Base-by-base conservation (phyloP, 2,797 vertebrate genomes). In the Phrynocephalus vlangalii region DNA sequence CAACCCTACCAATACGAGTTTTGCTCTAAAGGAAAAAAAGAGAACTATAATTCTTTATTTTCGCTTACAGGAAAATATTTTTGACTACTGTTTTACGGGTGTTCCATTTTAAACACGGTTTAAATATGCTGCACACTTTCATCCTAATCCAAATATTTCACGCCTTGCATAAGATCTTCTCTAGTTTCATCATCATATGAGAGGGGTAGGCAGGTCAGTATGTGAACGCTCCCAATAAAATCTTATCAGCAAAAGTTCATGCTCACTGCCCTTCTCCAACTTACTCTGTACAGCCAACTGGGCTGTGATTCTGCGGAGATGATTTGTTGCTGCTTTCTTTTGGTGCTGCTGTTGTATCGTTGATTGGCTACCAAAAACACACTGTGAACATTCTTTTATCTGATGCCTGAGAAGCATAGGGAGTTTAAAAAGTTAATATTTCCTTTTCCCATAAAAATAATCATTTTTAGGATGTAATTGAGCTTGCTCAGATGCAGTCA, bases 371-470 rank as follows among this genome's bases (percentile, higher is more conserved):
- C 92, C 93, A 92, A 66, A 91, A 93, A 90, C 76, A 82, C 82
- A 89, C 77, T 89, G 28, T 93, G 90, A 91, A 94, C 92, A 87
- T 93, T 89, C 50, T 89, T 93, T 91, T 95, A 92, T 94, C 93
- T 95, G 90, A 84, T 91, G 89, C 44, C 84, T 90, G 90, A 83
- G 44, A 92, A 94, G 67, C 83, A 70, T n/a, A 82, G 85, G 1
- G 1, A 92, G 86, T 91, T 94, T 89, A 82, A 77, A 81, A 91
- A 88, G 85, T 92, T 92, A 91, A 87, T 93, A 91, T 88, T 80
- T 95, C 94, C 93, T 84, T 83, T 88, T 93, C 88, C 91, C 91
- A 87, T 88, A 92, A 87, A 93, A 93, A 84, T 82, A 92, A 10
- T 94, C 83, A 6, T 83, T 68, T 89, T 38, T 10, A 48, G 92